phyloP scores from a whole-genome alignment of 2,888 invertebrate species.

The Isoperla grammatica region DNA sequence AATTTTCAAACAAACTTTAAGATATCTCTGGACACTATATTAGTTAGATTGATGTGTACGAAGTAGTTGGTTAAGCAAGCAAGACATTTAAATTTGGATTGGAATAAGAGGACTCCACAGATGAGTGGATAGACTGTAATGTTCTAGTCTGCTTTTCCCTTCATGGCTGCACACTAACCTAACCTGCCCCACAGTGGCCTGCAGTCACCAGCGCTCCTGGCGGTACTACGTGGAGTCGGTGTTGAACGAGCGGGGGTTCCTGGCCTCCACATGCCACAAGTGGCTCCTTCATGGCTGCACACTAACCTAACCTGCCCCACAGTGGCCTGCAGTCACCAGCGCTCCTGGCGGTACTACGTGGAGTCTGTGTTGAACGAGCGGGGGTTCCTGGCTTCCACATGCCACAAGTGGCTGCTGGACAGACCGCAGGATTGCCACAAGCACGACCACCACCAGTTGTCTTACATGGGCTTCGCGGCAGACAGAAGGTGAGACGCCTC shows the following conservation, averaged over 20 bases:
- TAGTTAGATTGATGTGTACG: too few species aligned
- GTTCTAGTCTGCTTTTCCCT: too few species aligned
- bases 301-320: not conserved
- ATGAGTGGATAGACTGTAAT: too few species aligned
- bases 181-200: constrained; percentile 54
- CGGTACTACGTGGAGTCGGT: constrained; percentile 69
- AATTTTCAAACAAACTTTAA: too few species aligned
- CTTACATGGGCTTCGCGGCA: constrained; percentile 38
- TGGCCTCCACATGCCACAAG: constrained; percentile 54
- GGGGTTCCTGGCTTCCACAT: constrained; percentile 64
- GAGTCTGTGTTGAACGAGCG: constrained; percentile 62
- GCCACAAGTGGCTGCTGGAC: constrained; percentile 40
- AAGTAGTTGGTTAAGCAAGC: too few species aligned
- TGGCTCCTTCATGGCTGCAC: too few species aligned
- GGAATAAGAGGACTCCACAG: too few species aligned
- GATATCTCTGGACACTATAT: too few species aligned
- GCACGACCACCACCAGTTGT: constrained; percentile 40
- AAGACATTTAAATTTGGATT: too few species aligned
- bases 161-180: too few species aligned
- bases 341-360: constrained; percentile 70
- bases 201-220: constrained; percentile 76
- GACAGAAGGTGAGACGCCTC: constrained; percentile 45
- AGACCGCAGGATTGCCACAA: constrained; percentile 26
- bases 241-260: constrained; percentile 59
- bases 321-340: constrained; percentile 76